Percentiles rank a stretch among this genome's conserved stretches.
These are phyloP conservation scores for Clitarchus hookeri DNA, from an alignment of 2,888 invertebrate species.

Conservation along the genomic window DNA sequence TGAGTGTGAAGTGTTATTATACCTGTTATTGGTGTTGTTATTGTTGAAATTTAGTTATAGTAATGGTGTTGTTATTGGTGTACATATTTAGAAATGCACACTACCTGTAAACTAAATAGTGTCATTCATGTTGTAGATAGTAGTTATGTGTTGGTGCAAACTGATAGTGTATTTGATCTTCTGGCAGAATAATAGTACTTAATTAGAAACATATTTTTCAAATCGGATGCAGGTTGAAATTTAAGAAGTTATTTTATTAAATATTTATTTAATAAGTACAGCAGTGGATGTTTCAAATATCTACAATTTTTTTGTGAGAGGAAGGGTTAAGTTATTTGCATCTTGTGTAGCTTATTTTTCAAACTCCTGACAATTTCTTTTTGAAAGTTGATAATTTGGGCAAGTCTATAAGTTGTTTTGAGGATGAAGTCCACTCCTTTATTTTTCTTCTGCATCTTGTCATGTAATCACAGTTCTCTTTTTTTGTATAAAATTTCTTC, in stretches of 20 bases:
- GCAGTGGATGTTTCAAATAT: not conserved
- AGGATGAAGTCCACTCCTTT: no score
- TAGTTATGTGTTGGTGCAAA: not conserved
- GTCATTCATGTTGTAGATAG: not conserved
- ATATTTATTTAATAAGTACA: not conserved
- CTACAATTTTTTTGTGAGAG: no score
- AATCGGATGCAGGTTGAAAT: not conserved
- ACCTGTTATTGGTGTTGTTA: not conserved
- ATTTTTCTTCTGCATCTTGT: no score
- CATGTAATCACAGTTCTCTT: no score
- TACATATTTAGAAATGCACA: not conserved
- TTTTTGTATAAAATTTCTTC: no score
- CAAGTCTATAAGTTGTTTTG: no score
- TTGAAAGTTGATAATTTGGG: no score
- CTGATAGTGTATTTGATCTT: not conserved
- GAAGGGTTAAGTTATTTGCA: no score
- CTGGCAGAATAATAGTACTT: not conserved
- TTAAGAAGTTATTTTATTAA: not conserved
- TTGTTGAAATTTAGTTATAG: not conserved
- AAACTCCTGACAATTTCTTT: no score
- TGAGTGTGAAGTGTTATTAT: not conserved
- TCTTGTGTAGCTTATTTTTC: no score
- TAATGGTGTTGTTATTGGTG: slow-evolving; percentile 1
- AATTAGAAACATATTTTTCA: not conserved
- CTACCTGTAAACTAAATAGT: not conserved